Evolutionary conservation across 2,113 vertebrate genomes (phyloP), one percentile per base, ranked within the genome.

Genomic region (Petrocephalus microphthalmus): DNA sequence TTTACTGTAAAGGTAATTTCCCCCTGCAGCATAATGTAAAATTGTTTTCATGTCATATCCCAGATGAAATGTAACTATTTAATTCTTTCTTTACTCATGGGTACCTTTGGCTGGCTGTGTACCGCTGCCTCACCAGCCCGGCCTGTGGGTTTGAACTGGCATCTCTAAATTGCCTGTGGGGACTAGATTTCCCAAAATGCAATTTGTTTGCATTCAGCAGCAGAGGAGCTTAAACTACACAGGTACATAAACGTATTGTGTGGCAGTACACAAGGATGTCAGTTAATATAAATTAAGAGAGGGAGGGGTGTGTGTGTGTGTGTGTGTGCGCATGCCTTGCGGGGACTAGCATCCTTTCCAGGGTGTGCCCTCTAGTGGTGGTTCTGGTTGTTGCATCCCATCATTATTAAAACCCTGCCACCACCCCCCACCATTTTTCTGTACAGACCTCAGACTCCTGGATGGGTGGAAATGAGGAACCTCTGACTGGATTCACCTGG

Each of bases 401-500:
- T 22, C 52, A 0, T 33, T 57, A 54, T 60, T 45, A 11, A 20
- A 13, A 67, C 7, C 22, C 10, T 15, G n/a, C n/a, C n/a, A n/a
- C n/a, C n/a, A 47, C 13, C 71, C 85, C 88, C 11, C 7, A 54
- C 11, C 42, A 10, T 37, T n/a, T 52, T 0, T 53, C 13, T 64
- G 8, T 93, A 49, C 90, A 96, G 96, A 94, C 94, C 86, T 93
- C 93, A 51, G 90, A 94, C 4, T 93, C 91, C 29, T 99, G 98
- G 98, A 96, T 99, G 89, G 98, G 98, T 92, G 97, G 96, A 49
- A 95, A 95, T 83, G 95, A 96, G 0, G 98, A 98, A 56, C 98
- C 98, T 0, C 91, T 99, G 92, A 98, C 97, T 0, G 98, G 98
- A 15, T 99, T 99, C 94, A 98, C 96, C 0, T 99, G 98, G 98